Conservation (phyloP, 2,797 vertebrate species). For the Peromyscus attwateri region DNA sequence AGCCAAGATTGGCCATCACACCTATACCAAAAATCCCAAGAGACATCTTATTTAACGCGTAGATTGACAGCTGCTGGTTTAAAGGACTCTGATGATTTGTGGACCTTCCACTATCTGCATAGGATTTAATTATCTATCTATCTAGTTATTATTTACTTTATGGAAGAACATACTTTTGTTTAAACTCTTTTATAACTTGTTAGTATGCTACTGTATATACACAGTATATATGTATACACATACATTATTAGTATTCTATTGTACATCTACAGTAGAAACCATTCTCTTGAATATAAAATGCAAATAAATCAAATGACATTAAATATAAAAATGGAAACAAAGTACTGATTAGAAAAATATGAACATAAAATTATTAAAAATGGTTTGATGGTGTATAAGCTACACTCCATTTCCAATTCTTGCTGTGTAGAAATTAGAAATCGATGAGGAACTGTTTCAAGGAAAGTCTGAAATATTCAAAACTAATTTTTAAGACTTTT, state of each 20-base stretch:
- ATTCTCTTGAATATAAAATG: background rate
- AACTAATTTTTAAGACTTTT: background rate
- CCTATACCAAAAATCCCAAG: background rate
- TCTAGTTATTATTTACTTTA: background rate
- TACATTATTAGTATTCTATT: background rate
- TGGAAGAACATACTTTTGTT: background rate
- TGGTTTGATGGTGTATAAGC: background rate
- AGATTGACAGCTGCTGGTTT: background rate
- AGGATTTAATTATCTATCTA: background rate
- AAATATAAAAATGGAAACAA: background rate
- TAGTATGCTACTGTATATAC: background rate
- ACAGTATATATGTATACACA: background rate
- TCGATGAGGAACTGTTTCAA: background rate
- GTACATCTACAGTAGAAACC: background rate
- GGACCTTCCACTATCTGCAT: background rate
- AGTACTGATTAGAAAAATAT: background rate
- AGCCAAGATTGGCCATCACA: background rate
- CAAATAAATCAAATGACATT: background rate
- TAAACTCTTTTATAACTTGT: background rate
- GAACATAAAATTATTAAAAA: background rate
- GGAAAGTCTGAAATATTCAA: background rate
- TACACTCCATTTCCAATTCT: background rate
- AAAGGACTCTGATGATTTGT: background rate
- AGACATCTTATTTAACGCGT: background rate
- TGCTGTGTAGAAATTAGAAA: conserved; percentile 16